Base-by-base conservation (phyloP, 2,797 vertebrate species). In the Lepilemur septentrionalis region DNA sequence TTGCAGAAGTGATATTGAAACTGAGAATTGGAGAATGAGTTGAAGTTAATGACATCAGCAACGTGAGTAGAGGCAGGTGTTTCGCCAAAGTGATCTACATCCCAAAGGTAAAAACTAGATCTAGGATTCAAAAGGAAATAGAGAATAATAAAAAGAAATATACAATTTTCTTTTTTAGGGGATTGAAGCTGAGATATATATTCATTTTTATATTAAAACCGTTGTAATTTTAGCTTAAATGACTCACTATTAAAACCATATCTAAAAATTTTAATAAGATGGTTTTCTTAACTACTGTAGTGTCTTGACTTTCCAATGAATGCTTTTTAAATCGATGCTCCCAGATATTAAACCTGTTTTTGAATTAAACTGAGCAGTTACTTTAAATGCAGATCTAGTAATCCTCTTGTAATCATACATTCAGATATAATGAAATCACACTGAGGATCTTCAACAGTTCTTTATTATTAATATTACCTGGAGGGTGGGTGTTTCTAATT, bases 391-490 rank as follows among this genome's bases (percentile, higher is more conserved):
- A 80, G 7, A 63, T n/a, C 22, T 57, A 48, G 69, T 72, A 55
- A 90, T 89, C 4, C 38, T 57, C 43, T 80, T 75, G 18, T 65
- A 78, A 72, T 86, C 35, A 89, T 43, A 75, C 52, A 57, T 79
- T 89, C 43, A 89, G 13, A 55, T 28, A 75, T 23, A 48, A 57
- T 93, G 3, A 7, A 75, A 55, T 80, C 70, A 78, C 38, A 72
- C 41, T 84, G 73, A 89, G 23, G 2, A 46, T 75, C 4, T 38
- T 93, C 48, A 52, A 69, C 3, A 50, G 2, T 2, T 73, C 22
- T 93, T 85, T 93, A 59, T 12, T 59, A 28, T 70, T 43, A 90
- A 57, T 38, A n/a, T 87, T 88, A 90, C 22, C 63, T 96, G 14
- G 5, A 76, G 1, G 5, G 12, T 13, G 18, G 28, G 17, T 72